Percentiles rank a stretch among this genome's conserved stretches.
Conservation (phyloP, 2,797 vertebrate genomes). For the Lepilemur septentrionalis region DNA sequence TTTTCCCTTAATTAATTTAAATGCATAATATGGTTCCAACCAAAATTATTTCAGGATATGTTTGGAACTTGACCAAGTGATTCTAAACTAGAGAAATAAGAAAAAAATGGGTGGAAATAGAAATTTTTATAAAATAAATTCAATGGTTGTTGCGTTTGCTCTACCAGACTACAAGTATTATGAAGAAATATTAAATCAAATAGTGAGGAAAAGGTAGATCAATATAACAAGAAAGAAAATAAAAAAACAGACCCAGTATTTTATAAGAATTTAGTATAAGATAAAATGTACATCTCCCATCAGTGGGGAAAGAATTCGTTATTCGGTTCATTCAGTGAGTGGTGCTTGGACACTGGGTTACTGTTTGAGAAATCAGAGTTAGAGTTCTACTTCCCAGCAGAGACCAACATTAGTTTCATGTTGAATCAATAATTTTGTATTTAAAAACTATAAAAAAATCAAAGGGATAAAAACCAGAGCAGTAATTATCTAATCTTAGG, state of each 20-base stretch:
- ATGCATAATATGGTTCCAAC: background rate
- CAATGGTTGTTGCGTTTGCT: background rate
- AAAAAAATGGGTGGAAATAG: background rate
- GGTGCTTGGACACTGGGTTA: background rate
- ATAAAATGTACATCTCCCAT: background rate
- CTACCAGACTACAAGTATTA: background rate
- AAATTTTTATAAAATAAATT: background rate
- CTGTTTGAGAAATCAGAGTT: background rate
- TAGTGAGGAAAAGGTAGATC: background rate
- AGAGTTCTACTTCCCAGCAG: background rate
- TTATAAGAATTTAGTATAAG: background rate
- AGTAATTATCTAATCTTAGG: background rate
- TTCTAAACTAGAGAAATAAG: conserved; percentile 9
- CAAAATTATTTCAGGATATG: background rate
- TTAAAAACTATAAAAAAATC: background rate
- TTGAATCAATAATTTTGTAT: background rate
- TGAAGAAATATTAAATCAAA: background rate
- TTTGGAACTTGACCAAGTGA: background rate
- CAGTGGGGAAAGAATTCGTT: background rate
- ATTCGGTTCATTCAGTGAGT: background rate
- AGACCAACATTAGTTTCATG: background rate
- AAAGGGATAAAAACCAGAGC: background rate
- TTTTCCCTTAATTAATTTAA: background rate
- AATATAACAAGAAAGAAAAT: background rate
- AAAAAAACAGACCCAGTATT: background rate